Conservation (phyloP, 2,888 invertebrate genomes). For the Erebia epiphron region DNA sequence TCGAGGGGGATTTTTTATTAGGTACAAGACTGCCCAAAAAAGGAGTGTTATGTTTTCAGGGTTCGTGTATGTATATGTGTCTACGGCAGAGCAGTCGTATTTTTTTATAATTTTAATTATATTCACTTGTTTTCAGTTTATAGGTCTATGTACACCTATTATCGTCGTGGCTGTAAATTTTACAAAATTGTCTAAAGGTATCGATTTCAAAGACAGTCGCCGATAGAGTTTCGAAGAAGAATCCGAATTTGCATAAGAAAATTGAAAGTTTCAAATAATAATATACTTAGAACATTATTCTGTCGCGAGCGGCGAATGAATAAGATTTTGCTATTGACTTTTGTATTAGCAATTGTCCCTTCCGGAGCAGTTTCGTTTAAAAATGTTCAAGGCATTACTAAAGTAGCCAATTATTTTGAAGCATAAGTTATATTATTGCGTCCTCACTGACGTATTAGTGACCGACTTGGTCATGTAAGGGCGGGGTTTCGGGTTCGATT, state of each 20-base stretch:
- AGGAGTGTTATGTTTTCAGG: too few species aligned
- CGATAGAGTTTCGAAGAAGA: slow-evolving; percentile 35
- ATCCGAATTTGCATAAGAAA: slow-evolving; percentile 48
- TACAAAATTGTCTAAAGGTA: slow-evolving; percentile 20
- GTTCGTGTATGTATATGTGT: too few species aligned
- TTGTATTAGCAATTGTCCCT: slow-evolving; percentile 28
- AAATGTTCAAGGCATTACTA: neutral
- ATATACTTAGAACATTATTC: slow-evolving; percentile 33
- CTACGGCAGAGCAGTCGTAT: too few species aligned
- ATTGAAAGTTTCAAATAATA: slow-evolving; percentile 47
- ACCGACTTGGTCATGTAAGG: too few species aligned
- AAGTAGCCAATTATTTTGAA: neutral
- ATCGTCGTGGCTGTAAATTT: neutral
- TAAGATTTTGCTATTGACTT: slow-evolving; percentile 31
- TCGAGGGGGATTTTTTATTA: too few species aligned
- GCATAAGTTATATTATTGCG: too few species aligned
- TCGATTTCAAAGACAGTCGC: slow-evolving; percentile 25
- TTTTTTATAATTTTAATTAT: too few species aligned
- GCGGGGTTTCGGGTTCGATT: too few species aligned
- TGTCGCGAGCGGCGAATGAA: slow-evolving; percentile 22
- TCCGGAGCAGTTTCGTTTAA: neutral
- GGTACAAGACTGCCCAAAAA: too few species aligned
- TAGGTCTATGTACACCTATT: neutral
- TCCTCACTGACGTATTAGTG: too few species aligned
- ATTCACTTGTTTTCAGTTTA: neutral